Evolutionary conservation across 1,140 invertebrate species (phyloP).

Genomic region (Papilio aristodemus): DNA sequence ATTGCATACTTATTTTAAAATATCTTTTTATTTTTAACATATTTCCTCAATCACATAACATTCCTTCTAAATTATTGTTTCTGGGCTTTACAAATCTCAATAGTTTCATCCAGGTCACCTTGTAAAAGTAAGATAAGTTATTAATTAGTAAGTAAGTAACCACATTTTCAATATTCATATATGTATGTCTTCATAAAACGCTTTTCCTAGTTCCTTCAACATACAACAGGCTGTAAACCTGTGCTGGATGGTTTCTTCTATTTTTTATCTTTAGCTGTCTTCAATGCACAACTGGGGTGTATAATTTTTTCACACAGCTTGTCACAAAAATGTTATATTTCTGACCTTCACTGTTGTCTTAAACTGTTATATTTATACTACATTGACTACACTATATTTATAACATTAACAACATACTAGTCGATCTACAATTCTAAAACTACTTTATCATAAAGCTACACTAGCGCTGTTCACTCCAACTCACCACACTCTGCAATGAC

Average conservation of each 20-base stretch:
- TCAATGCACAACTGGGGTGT: no score
- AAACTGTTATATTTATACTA: background rate
- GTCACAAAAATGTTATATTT: no score
- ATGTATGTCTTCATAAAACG: background rate
- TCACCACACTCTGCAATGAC: slow-evolving; percentile 89
- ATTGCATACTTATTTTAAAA: slow-evolving; percentile 77
- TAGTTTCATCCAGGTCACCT: slow-evolving; percentile 43
- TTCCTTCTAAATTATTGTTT: slow-evolving; percentile 14
- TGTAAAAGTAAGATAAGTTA: slow-evolving; percentile 30
- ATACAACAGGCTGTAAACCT: no score
- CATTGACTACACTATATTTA: background rate
- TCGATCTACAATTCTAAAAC: slow-evolving; percentile 26
- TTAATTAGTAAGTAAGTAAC: background rate
- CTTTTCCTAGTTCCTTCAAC: no score
- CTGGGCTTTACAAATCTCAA: slow-evolving; percentile 36
- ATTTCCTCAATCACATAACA: slow-evolving; percentile 8
- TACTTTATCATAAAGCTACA: slow-evolving; percentile 9
- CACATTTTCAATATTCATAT: background rate
- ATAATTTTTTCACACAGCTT: no score
- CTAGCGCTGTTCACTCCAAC: slow-evolving; percentile 68
- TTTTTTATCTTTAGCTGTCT: no score
- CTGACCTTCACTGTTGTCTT: background rate
- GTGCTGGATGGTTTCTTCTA: no score
- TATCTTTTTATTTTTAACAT: slow-evolving; percentile 50
- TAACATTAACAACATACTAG: slow-evolving; percentile 25